These are phyloP conservation scores for Clunio marinus DNA, from an alignment of 2,888 invertebrate genomes.

Conservation along the genomic window DNA sequence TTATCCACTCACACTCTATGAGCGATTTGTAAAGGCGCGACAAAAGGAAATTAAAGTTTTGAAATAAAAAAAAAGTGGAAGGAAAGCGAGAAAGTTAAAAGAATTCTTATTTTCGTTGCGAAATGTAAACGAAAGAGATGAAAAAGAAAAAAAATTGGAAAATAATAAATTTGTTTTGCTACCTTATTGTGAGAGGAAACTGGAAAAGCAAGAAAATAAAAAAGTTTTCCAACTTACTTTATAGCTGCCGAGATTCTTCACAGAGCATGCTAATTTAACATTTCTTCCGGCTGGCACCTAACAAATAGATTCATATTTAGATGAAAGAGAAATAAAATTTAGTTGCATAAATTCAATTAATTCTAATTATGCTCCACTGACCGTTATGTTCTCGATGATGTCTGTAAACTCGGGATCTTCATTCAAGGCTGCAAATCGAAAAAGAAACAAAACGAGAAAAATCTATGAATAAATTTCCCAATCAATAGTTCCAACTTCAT, in stretches of 20 bases:
- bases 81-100: too few species aligned
- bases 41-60: slow-evolving; percentile 38
- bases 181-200: not conserved
- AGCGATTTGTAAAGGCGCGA: slow-evolving; percentile 34
- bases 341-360: not conserved
- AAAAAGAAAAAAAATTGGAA: not conserved
- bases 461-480: slow-evolving; percentile 11
- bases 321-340: slow-evolving; percentile 17
- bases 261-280: slow-evolving; percentile 83
- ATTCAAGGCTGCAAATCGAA: slow-evolving; percentile 60
- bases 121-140: not conserved
- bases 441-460: slow-evolving; percentile 34
- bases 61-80: slow-evolving; percentile 15
- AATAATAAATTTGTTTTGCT: slow-evolving; percentile 17
- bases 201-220: too few species aligned
- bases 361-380: slow-evolving; percentile 54
- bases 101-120: not conserved
- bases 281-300: slow-evolving; percentile 68
- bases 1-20: slow-evolving; percentile 25
- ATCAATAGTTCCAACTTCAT: slow-evolving; percentile 4
- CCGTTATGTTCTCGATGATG: slow-evolving; percentile 85
- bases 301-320: not conserved
- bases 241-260: slow-evolving; percentile 84
- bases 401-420: slow-evolving; percentile 89
- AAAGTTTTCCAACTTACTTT: slow-evolving; percentile 63